Base-by-base conservation (phyloP, 2,888 invertebrate species). In the Rhagophthalmus giganteus region DNA sequence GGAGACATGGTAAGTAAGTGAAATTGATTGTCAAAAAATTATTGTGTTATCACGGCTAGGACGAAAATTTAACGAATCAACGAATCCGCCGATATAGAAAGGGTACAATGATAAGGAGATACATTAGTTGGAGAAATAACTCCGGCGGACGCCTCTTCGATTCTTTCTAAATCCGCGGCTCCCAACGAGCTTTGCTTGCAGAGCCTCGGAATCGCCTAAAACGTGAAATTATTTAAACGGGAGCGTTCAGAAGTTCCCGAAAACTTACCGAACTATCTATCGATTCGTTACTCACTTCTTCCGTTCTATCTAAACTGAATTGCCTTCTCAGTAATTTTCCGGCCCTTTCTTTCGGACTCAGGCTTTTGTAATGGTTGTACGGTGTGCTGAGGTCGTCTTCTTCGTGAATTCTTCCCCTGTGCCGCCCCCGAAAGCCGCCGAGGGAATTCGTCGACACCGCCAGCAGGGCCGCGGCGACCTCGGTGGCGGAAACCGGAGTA, bases 301-400 rank as follows among this genome's bases (percentile, higher is more conserved):
- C 85, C 11, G 84, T 81, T 12, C 85, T 79, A 68, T 87, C 86
- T 44, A 87, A 73, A 67, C 86, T 86, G 64, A 85, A 87, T 71
- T 87, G 86, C 30, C 86, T 77, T 41, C 82, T 77, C 30, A 85
- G 73, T 55, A 84, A 58, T 51, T 74, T 74, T 2, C 73, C 72
- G 1, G 69, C 59, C 33, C 69, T 58, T 39, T 74, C 68, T 47
- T 83, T 84, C 4, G 84, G 84, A 63, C 84, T 84, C 12, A 85
- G 76, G 67, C 84, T 87, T 70, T 85, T 82, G 73, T 88, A 88
- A 59, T 87, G 85, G 66, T 85, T 84, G 71, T 88, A 89, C 1
- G 87, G 86, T 0, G 84, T 84, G 69, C 87, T 86, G 33, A 86
- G 77, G 64, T 87, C 88, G 61, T 79, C 79, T 59, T 80, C 79